Evolutionary conservation across 2,113 vertebrate genomes (phyloP), one percentile per base, ranked within the genome.

Genomic region (Lepidothrix coronata): DNA sequence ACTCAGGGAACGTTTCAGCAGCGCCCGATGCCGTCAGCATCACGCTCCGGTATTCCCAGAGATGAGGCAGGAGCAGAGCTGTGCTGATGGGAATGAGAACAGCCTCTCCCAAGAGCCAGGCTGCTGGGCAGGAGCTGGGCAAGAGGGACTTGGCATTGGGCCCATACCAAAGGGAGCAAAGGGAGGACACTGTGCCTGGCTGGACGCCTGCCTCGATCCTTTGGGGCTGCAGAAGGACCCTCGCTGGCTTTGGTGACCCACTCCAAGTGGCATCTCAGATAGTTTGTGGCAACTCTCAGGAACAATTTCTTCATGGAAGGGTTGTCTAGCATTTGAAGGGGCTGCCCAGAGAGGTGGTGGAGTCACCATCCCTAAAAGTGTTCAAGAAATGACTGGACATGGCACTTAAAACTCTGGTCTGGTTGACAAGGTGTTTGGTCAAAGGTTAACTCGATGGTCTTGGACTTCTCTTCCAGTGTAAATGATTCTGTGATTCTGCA

Each of bases 71-170:
- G 41, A 87, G 43, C 46, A 49, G 43, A 55, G 43, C 48, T 3
- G 28, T 28, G 78, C 35, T 49, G 73, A 2, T 24, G 80, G 27
- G 22, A 6, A 22, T 0, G 19, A 28, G 49, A 68, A 3, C 27
- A 71, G 14, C 25, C 22, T 44, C 48, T 57, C 20, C 66, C 1
- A 1, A 28, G 18, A 54, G 46, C 33, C 86, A 68, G n/a, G 14
- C 41, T 52, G 2, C 51, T 35, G 44, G 48, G 10, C 21, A 43
- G 20, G 57, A 33, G 41, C 55, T 48, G 79, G 70, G 65, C 35
- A 4, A 21, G 33, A 0, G 0, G n/a, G 28, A 27, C 9, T 22
- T 46, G 39, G 70, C 23, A 0, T 0, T 6, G 51, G 37, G 27
- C 33, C 85, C 3, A 0, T 5, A 3, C 21, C 54, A 44, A 52